Evolutionary conservation across 2,113 vertebrate species (phyloP).

Genomic region (Alethe diademata): DNA sequence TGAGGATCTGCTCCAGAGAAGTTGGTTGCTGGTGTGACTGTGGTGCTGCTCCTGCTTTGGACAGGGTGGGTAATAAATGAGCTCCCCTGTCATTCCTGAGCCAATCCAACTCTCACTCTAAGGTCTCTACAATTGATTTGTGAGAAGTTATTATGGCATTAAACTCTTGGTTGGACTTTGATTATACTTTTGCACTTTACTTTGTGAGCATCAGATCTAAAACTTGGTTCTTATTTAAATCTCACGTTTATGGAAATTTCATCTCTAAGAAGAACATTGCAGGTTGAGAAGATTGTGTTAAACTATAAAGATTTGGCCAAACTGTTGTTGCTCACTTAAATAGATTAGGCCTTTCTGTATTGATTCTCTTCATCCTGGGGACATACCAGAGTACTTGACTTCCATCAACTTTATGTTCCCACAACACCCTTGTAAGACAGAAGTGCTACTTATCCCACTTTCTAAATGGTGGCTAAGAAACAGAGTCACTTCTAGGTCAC

Average conservation of each 20-base stretch:
- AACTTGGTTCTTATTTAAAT: not conserved
- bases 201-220: not conserved
- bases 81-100: not conserved
- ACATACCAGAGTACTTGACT: not conserved
- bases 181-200: not conserved
- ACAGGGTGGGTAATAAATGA: not conserved
- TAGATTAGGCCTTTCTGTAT: not conserved
- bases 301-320: not conserved
- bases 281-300: not conserved
- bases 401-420: not conserved
- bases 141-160: not conserved
- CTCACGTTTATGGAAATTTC: not conserved
- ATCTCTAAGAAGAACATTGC: not conserved
- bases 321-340: not conserved
- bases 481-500: not conserved
- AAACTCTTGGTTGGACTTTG: not conserved
- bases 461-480: not conserved
- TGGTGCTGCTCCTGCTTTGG: not conserved
- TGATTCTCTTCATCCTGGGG: not conserved
- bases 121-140: not conserved
- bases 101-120: not conserved
- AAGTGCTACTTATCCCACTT: not conserved
- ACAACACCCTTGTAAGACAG: not conserved
- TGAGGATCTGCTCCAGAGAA: accelerated
- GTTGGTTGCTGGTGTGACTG: accelerated